phyloP scores from a whole-genome alignment of 1,140 invertebrate genomes.

The Sesamia nonagrioides region DNA sequence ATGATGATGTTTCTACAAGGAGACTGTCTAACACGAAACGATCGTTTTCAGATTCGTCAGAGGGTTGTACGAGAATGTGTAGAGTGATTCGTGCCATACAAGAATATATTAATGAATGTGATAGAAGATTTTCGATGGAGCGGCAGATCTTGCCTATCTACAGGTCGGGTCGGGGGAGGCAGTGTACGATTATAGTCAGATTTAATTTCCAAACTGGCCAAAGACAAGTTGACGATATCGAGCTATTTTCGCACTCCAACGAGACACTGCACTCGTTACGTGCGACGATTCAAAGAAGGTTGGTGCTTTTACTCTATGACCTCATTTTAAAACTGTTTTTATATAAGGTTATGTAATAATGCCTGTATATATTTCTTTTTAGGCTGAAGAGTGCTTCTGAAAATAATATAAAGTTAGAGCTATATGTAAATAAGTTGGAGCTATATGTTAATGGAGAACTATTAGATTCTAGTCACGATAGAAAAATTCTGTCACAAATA shows the following conservation, averaged over 20 bases:
- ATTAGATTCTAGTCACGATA: conserved; percentile 95
- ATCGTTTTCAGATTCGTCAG: conserved; percentile 79
- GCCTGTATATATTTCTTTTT: conserved; percentile 57
- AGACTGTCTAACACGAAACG: not conserved
- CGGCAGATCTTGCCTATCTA: conserved; percentile 95
- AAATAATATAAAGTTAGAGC: conserved; percentile 94
- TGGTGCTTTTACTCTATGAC: conserved; percentile 33
- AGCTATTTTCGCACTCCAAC: conserved; percentile 97
- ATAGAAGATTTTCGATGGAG: conserved; percentile 96
- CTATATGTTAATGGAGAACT: conserved; percentile 96
- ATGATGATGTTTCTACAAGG: no score
- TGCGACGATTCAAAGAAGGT: conserved; percentile 82
- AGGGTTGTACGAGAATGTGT: conserved; percentile 92
- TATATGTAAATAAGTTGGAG: conserved; percentile 96
- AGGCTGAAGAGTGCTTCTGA: conserved; percentile 91
- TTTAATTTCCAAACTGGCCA: conserved; percentile 95
- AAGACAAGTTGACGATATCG: conserved; percentile 96
- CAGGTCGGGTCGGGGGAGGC: conserved; percentile 96
- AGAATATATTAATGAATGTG: conserved; percentile 98
- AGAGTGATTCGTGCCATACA: conserved; percentile 97
- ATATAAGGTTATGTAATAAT: conserved; percentile 19
- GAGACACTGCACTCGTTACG: conserved; percentile 95
- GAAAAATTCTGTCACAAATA: conserved; percentile 95
- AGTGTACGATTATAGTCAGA: conserved; percentile 94
- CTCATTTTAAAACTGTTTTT: not conserved